These are phyloP conservation scores for Neocrepidodera transversa DNA, from an alignment of 2,888 invertebrate species.

Conservation along the genomic window DNA sequence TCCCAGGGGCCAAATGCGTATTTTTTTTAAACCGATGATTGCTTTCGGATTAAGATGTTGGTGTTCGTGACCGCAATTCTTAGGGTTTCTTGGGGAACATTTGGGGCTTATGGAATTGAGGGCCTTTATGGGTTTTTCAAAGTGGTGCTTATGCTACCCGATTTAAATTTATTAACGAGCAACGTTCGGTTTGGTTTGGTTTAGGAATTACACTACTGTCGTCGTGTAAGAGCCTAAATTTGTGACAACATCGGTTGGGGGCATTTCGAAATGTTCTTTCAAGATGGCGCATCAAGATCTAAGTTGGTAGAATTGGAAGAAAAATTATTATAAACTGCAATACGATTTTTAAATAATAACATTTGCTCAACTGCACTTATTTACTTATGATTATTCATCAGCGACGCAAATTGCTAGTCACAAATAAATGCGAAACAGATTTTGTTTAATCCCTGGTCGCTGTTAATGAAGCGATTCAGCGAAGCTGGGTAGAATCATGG, in stretches of 20 bases:
- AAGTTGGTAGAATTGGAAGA: too few relatives aligned
- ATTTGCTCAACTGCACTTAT: neutral
- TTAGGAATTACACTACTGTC: constrained; percentile 11
- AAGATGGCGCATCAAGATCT: too few relatives aligned
- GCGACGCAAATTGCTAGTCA: neutral
- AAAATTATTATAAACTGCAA: too few relatives aligned
- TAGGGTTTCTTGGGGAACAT: constrained; percentile 18
- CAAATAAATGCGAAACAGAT: constrained; percentile 14
- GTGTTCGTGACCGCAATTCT: constrained; percentile 23
- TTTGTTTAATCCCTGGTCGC: constrained; percentile 4
- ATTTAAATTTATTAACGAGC: constrained; percentile 29
- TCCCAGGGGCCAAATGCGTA: neutral
- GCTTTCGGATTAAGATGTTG: constrained; percentile 27
- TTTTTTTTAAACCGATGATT: constrained; percentile 21
- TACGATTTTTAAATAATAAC: too few relatives aligned
- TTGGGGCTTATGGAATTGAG: constrained; percentile 16
- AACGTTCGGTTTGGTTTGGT: constrained; percentile 1
- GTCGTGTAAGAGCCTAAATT: constrained; percentile 15
- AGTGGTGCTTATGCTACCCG: constrained; percentile 21
- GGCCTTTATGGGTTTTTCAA: constrained; percentile 14
- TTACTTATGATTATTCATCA: constrained; percentile 14
- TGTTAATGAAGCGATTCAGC: neutral
- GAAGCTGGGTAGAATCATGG: neutral
- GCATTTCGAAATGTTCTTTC: neutral
- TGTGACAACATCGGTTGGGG: constrained; percentile 3